These are phyloP conservation scores for Pteropus alecto DNA, from an alignment of 2,113 vertebrate genomes.

Conservation along the genomic window DNA sequence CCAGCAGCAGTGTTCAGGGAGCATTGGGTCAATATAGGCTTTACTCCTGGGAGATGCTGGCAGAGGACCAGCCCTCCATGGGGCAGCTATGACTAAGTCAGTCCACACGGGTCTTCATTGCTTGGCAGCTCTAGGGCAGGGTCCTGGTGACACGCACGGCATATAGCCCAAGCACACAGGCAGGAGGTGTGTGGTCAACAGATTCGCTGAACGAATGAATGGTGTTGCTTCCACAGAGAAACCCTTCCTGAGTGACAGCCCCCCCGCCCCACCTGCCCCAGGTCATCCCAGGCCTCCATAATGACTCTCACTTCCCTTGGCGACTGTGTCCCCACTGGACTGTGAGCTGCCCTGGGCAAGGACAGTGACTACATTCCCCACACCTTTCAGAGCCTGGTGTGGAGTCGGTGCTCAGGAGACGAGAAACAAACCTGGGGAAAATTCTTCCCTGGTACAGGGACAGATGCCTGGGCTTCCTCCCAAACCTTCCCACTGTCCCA, in stretches of 20 bases:
- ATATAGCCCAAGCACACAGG: neutral
- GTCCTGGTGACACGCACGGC: neutral
- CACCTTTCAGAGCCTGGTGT: neutral
- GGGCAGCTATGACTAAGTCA: neutral
- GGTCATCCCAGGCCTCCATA: neutral
- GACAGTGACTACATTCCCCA: neutral
- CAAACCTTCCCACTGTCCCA: neutral
- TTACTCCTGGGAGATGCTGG: neutral
- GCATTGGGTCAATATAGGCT: no score
- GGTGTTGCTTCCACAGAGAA: neutral
- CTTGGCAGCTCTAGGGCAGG: neutral
- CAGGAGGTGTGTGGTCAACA: neutral
- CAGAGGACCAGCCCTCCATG: neutral
- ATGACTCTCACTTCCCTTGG: neutral
- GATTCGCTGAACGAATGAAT: neutral
- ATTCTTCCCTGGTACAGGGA: neutral
- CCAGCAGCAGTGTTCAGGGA: neutral
- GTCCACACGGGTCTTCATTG: neutral
- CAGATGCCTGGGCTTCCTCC: no score
- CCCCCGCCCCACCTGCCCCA: no score
- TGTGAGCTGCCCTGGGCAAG: neutral
- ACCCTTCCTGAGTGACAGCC: no score
- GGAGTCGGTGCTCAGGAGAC: neutral
- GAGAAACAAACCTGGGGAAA: neutral
- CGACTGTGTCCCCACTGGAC: neutral